Percentiles rank a stretch among this genome's conserved stretches.
These are phyloP conservation scores for Intellagama lesueurii DNA, from an alignment of 2,797 vertebrate species.

Conservation along the genomic window DNA sequence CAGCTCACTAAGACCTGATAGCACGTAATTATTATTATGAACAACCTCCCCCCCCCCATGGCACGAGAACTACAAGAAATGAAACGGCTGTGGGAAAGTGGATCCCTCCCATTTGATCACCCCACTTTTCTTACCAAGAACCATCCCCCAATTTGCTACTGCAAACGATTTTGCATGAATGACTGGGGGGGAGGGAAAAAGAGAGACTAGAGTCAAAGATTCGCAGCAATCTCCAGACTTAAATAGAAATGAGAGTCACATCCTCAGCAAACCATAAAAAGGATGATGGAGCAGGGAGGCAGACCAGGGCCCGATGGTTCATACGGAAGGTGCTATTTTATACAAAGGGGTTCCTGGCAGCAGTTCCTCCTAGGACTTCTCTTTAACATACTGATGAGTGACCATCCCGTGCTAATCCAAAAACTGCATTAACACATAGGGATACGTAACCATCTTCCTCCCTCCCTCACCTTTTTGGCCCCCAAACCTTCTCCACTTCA, in stretches of 20 bases:
- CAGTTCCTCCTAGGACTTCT: neutral
- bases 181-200: neutral
- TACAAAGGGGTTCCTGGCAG: neutral
- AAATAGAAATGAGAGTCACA: constrained; percentile 11
- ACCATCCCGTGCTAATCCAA: neutral
- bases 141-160: neutral
- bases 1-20: neutral
- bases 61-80: neutral
- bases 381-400: no score
- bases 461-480: neutral
- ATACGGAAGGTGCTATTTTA: neutral
- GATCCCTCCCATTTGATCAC: neutral
- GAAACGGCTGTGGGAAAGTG: neutral
- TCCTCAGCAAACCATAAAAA: constrained; percentile 14
- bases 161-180: constrained; percentile 17
- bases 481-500: neutral
- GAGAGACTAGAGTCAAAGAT: neutral
- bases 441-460: neutral
- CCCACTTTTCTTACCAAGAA: neutral
- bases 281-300: neutral
- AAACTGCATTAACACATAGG: neutral
- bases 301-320: neutral
- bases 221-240: constrained; percentile 5
- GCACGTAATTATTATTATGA: no score
- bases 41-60: neutral